Evolutionary conservation across 1,140 invertebrate species (phyloP), one percentile per base, ranked within the genome.

Genomic region (Arctopsyche grandis): DNA sequence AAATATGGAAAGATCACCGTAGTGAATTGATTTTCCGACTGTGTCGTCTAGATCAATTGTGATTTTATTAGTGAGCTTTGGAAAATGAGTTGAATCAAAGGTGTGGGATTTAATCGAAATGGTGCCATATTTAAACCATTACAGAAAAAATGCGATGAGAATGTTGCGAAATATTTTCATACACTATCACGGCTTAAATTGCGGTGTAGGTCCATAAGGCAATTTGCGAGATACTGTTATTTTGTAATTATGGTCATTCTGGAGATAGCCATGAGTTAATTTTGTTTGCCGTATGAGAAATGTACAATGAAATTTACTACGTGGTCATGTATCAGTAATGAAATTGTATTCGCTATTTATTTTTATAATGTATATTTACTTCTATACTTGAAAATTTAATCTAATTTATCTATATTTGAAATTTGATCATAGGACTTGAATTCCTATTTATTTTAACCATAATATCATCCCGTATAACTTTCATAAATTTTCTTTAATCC

Each of bases 241-340:
- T 71, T 21, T 46, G 69, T 71, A 71, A 71, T 71, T 71, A 71
- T 52, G 69, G 69, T 52, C 63, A 66, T 12, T 66, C 63, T 66
- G 21, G 21, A 22, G 21, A 22, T 5, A 22, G 21, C 19, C 19
- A 24, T 24, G 21, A 29, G 63, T 66, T 66, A 10, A 66, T 26
- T 66, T 26, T 66, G 63, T 66, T 66, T 66, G 63, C 10, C 26
- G 16, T 12, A 66, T 29, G 63, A 66, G 63, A 26, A 9, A 26
- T 66, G 24, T 22, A 12, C 48, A 16, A 52, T 52, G 48, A 52
- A 52, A 52, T 5, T 7, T 12, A 52, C 10, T 5, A 52, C 12
- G 12, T 52, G 16, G 7, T 38, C 3, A 38, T 38, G 29, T 38
- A 4, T 38, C 1, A 38, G 7, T 38, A 38, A 38, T 38, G 29